Conservation (phyloP, 2,888 invertebrate species). For the Polydrusus pterygomalis region DNA sequence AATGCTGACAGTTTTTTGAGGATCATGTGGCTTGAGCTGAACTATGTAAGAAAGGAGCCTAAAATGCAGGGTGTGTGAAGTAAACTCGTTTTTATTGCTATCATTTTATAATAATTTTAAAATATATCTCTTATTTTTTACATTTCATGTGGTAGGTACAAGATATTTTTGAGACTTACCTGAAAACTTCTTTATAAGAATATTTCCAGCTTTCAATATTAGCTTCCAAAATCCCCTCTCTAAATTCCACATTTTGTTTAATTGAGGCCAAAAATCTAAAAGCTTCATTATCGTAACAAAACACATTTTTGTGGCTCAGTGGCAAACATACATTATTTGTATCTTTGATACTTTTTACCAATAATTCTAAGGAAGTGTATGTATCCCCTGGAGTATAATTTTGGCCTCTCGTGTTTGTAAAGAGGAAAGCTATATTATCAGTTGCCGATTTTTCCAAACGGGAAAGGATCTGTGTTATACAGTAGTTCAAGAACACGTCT, state of each 20-base stretch:
- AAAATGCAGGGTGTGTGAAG: background rate
- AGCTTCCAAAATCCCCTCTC: conserved; percentile 45
- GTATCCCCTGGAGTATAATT: conserved; percentile 64
- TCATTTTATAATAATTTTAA: too few species aligned
- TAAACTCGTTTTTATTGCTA: too few species aligned
- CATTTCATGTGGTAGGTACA: too few species aligned
- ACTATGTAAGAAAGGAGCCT: conserved; percentile 64
- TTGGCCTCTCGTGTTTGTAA: conserved; percentile 64
- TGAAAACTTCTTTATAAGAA: conserved; percentile 60
- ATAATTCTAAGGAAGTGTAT: conserved; percentile 35
- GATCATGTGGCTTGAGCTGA: conserved; percentile 63
- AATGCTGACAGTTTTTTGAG: conserved; percentile 65
- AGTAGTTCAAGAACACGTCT: conserved; percentile 66
- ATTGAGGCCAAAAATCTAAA: conserved; percentile 65
- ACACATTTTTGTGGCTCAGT: conserved; percentile 61
- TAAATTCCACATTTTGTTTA: conserved; percentile 58
- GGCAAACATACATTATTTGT: conserved; percentile 29
- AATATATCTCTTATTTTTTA: too few species aligned
- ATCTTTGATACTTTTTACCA: conserved; percentile 33
- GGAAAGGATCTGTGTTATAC: conserved; percentile 66
- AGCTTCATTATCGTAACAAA: conserved; percentile 68
- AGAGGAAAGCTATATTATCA: conserved; percentile 66
- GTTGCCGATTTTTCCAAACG: conserved; percentile 66
- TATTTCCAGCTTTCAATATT: conserved; percentile 61
- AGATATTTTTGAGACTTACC: conserved; percentile 44